Percentiles rank a stretch among this genome's conserved stretches.
phyloP scores from a whole-genome alignment of 2,797 vertebrate genomes.

The Sebastes glaucus region DNA sequence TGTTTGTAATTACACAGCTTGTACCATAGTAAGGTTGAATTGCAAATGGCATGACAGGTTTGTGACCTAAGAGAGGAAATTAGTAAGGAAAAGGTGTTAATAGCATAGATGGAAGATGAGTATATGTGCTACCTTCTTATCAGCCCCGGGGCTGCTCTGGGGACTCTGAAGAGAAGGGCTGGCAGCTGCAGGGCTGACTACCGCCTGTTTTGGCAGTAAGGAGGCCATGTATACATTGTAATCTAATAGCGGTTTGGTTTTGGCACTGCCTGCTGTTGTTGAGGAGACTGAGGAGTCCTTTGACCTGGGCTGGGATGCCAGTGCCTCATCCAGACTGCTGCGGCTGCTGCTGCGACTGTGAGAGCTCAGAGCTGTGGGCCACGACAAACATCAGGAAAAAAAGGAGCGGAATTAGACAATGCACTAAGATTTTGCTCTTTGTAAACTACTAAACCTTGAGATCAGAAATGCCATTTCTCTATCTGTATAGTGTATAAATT shows the following conservation, averaged over 20 bases:
- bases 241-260: slow-evolving; percentile 87
- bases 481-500: neutral
- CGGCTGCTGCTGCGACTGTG: slow-evolving; percentile 93
- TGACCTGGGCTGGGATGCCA: slow-evolving; percentile 81
- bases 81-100: neutral
- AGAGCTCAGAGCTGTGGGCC: slow-evolving; percentile 77
- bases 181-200: slow-evolving; percentile 71
- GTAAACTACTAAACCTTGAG: neutral
- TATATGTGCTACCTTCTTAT: slow-evolving; percentile 88
- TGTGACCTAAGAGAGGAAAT: neutral
- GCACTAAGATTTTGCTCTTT: neutral
- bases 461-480: neutral
- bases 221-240: slow-evolving; percentile 92
- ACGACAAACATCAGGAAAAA: slow-evolving; percentile 2
- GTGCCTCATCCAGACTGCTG: slow-evolving; percentile 88
- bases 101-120: neutral
- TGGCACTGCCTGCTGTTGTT: slow-evolving; percentile 54
- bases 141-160: slow-evolving; percentile 90
- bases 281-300: slow-evolving; percentile 82
- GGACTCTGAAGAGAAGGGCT: slow-evolving; percentile 86
- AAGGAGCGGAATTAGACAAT: neutral
- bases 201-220: slow-evolving; percentile 83
- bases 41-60: neutral
- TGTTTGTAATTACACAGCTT: neutral
- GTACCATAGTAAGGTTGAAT: neutral